Base-by-base conservation (phyloP, 2,888 invertebrate genomes). In the Ochropleura plecta region DNA sequence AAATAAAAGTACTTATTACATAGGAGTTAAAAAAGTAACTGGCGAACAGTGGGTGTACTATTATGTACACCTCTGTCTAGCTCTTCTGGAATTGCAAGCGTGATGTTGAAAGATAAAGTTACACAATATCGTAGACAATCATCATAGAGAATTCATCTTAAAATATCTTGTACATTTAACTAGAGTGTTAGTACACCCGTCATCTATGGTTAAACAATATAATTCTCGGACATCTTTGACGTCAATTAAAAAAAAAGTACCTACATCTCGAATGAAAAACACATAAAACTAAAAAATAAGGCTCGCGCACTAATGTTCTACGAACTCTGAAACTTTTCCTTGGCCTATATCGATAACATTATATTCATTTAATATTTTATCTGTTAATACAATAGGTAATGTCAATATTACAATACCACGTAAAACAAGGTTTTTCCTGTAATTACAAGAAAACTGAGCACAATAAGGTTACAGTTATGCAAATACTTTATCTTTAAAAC, bases 321-420 rank as follows among this genome's bases (percentile, higher is more conserved):
- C n/a, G 62, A 63, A 78, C 62, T 53, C 57, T 44, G 8, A 49
- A 68, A 70, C 62, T n/a, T 12, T 63, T 70, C 71, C 72, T 74
- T 76, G 80, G 20, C 72, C 80, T 57, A 68, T 59, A 79, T 68
- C 40, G 65, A 74, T 83, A 84, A 64, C 63, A 42, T 30, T 9
- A 30, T 18, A 59, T 49, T 44, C n/a, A 72, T 78, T 68, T 49
- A 73, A 70, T 59, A 59, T 74, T 65, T 72, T 55, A 72, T 70
- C 70, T 55, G 63, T 59, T 71, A 68, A 63, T 67, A 51, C 40
- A 63, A 67, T 48, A 60, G 30, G 62, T 42, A 42, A 66, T 30
- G 9, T 51, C 12, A 57, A 67, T 66, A 51, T 49, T 49, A 57
- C 18, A 67, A 48, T 55, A 60, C 68, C 51, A 46, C 46, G 16